Conservation (phyloP, 1,140 invertebrate genomes). For the Hestina assimilis region DNA sequence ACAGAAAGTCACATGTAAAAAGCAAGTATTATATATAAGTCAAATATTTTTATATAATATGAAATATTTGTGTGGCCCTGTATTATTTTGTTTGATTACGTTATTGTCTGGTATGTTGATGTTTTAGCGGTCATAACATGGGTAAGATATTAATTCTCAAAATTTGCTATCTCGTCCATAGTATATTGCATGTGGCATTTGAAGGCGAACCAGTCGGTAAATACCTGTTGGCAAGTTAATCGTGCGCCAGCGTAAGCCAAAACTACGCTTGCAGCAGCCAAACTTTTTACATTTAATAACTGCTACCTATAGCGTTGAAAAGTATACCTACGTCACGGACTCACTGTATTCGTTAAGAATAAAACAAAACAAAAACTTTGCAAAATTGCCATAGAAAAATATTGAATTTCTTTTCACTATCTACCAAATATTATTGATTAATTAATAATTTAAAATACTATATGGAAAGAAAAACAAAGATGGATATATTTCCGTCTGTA, state of each 20-base stretch:
- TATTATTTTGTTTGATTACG: neutral
- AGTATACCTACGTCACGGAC: neutral
- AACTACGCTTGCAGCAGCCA: constrained; percentile 21
- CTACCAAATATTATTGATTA: too few relatives aligned
- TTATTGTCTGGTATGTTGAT: neutral
- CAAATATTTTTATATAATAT: too few relatives aligned
- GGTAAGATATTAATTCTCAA: constrained; percentile 7
- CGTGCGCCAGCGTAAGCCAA: constrained; percentile 32
- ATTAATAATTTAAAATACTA: too few relatives aligned
- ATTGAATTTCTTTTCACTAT: too few relatives aligned
- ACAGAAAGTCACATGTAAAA: too few relatives aligned
- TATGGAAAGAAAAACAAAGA: too few relatives aligned
- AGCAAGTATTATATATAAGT: too few relatives aligned
- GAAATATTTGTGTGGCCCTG: neutral
- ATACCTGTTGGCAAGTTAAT: constrained; percentile 41
- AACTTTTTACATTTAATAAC: constrained; percentile 24
- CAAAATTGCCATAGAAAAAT: too few relatives aligned
- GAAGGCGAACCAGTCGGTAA: constrained; percentile 50
- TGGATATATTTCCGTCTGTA: too few relatives aligned
- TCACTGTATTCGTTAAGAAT: neutral
- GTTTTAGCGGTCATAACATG: neutral
- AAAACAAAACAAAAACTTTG: too few relatives aligned
- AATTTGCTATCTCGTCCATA: constrained; percentile 17
- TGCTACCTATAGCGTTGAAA: neutral
- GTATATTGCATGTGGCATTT: constrained; percentile 36